Evolutionary conservation across 1,140 invertebrate genomes (phyloP), one percentile per base, ranked within the genome.

Genomic region (Steinernema khuongi): DNA sequence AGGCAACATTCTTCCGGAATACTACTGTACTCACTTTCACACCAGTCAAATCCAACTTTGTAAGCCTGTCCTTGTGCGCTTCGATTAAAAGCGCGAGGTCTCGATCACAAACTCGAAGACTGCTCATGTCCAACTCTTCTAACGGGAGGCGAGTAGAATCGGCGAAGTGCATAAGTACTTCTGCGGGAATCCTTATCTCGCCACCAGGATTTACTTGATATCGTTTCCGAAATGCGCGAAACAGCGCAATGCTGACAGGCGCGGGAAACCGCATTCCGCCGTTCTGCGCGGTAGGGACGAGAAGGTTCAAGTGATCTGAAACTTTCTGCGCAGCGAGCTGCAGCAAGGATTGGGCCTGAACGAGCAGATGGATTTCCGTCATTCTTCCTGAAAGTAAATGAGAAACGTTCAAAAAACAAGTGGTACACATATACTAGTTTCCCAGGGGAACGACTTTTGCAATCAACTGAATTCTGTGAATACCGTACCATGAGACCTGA

Each of bases 31-130:
- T 29, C 71, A 72, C 71, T 44, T 72, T 72, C 1, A 72, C 71
- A 70, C 69, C 71, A 2, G 68, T 74, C 29, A 74, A 26, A 69
- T 75, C 71, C 30, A 75, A 33, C 26, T 75, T 72, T 1, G 32
- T 67, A 1, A 75, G 67, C 11, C 31, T 28, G 19, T 75, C 31
- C 4, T 44, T 19, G 31, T 75, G 71, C 1, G 74, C 74, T 31
- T 36, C 67, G 4, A 75, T 31, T 1, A 75, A 67, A 31, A 44
- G 36, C 2, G 68, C 73, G 28, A 73, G 70, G 19, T 32, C 31
- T 36, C 60, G 68, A 72, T 74, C 73, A 19, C 70, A 68, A 19
- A 74, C 26, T 43, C 70, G 68, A 1, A 74, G 28, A 36, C 26
- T 60, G 14, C 50, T 14, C 11, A 60, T 11, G 50, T 60, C 19